A percentile compares a stretch with the other conserved stretches of the same genome.
phyloP scores from a whole-genome alignment of 2,888 invertebrate species.

The Drosophila nigritarsus region DNA sequence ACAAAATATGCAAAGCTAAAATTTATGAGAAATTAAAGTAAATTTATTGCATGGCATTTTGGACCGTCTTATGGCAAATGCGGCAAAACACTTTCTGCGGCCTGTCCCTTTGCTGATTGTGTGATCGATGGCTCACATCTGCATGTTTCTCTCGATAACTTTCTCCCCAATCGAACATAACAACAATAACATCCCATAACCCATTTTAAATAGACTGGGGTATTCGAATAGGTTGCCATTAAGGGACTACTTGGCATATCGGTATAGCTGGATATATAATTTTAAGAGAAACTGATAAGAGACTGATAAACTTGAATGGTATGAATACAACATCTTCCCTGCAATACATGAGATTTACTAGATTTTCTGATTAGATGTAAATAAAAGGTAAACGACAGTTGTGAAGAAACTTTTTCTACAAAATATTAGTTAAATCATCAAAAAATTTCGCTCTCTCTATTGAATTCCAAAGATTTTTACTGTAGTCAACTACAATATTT shows the following conservation, averaged over 20 bases:
- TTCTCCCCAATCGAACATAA: slow-evolving; percentile 47
- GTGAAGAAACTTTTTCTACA: not conserved
- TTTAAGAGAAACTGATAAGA: not conserved
- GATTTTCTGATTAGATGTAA: not conserved
- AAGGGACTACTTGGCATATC: not conserved
- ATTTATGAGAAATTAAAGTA: slow-evolving; percentile 84
- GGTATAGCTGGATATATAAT: not conserved
- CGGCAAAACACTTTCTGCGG: slow-evolving; percentile 62
- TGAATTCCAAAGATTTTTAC: not conserved
- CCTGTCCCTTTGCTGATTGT: slow-evolving; percentile 59
- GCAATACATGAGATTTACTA: not conserved
- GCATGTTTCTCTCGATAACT: slow-evolving; percentile 58
- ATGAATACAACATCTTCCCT: not conserved
- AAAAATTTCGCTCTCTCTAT: not conserved
- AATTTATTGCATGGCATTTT: slow-evolving; percentile 81
- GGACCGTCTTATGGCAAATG: slow-evolving; percentile 43
- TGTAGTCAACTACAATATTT: not conserved
- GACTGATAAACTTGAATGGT: not conserved
- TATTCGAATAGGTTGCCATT: not conserved
- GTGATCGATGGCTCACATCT: slow-evolving; percentile 66
- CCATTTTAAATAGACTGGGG: slow-evolving; percentile 6
- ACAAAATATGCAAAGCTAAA: slow-evolving; percentile 81
- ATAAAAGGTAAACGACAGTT: not conserved
- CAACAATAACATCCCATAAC: slow-evolving; percentile 23
- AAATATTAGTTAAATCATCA: not conserved